phyloP scores from a whole-genome alignment of 1,140 invertebrate species.

The Whitmania pigra region DNA sequence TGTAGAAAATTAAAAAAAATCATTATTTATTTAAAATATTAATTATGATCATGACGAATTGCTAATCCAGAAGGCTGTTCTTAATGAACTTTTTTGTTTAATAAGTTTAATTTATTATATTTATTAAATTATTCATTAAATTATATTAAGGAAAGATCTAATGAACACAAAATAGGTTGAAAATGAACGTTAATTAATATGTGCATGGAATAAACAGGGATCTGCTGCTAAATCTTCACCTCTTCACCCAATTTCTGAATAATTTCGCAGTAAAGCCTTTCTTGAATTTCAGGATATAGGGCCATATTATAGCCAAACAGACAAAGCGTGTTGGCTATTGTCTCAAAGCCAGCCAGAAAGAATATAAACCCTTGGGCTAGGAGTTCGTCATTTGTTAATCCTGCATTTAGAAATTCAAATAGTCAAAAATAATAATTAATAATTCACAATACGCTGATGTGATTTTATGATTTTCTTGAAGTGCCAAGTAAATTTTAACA shows the following conservation, averaged over 20 bases:
- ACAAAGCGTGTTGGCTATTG: slow-evolving; percentile 45
- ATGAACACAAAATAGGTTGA: not conserved
- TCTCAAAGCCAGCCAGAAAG: slow-evolving; percentile 53
- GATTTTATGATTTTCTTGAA: not conserved
- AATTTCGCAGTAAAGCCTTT: slow-evolving; percentile 47
- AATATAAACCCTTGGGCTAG: slow-evolving; percentile 52
- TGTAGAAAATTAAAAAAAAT: not conserved
- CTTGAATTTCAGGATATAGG: slow-evolving; percentile 46
- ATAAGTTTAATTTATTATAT: slow-evolving; percentile 6
- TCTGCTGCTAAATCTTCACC: slow-evolving; percentile 8
- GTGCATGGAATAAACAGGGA: not conserved
- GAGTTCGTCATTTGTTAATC: slow-evolving; percentile 42
- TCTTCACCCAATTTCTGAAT: slow-evolving; percentile 13
- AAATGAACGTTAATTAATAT: not conserved
- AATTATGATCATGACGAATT: not conserved
- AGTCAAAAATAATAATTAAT: not conserved
- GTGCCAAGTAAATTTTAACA: not conserved
- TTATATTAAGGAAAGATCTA: not conserved
- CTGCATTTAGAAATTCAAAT: too few relatives aligned
- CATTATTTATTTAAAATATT: not conserved
- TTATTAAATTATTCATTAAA: not conserved
- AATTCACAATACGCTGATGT: not conserved
- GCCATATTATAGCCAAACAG: slow-evolving; percentile 48
- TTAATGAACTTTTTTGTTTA: too few relatives aligned
- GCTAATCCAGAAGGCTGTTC: not conserved